Conservation (phyloP, 2,797 vertebrate species). For the Myotis pilosus region DNA sequence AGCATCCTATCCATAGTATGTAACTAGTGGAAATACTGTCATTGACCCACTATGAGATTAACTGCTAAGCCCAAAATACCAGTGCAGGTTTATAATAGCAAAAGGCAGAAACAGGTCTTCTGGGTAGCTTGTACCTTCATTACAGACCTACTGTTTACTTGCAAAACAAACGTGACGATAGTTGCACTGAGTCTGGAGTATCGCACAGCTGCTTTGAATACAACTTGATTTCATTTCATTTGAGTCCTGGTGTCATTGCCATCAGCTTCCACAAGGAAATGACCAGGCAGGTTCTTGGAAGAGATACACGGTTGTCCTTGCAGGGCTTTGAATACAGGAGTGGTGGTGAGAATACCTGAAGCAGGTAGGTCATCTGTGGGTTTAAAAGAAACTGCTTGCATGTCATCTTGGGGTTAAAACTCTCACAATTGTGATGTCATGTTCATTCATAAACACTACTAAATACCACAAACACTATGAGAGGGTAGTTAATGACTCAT, state of each 20-base stretch:
- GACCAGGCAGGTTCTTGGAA: background rate
- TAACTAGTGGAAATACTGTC: background rate
- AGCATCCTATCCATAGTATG: background rate
- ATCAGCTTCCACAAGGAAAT: constrained; percentile 27
- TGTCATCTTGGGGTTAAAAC: background rate
- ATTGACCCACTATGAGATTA: background rate
- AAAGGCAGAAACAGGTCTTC: background rate
- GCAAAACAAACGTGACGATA: background rate
- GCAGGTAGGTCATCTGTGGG: background rate
- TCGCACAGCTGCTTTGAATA: background rate
- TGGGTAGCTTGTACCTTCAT: background rate
- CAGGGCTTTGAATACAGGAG: background rate
- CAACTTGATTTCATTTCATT: background rate
- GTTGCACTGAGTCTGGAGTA: background rate
- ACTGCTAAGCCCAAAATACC: constrained; percentile 15
- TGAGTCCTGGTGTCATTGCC: background rate
- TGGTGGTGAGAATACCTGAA: background rate
- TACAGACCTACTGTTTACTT: background rate
- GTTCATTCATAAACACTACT: background rate
- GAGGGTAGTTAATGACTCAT: background rate
- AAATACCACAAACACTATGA: background rate
- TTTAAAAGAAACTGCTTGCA: background rate
- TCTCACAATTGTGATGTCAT: background rate
- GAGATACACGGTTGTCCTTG: background rate
- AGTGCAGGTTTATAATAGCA: background rate